A percentile compares a stretch with the other conserved stretches of the same genome.
Conservation (phyloP, 2,113 vertebrate species). For the Haemorhous mexicanus region DNA sequence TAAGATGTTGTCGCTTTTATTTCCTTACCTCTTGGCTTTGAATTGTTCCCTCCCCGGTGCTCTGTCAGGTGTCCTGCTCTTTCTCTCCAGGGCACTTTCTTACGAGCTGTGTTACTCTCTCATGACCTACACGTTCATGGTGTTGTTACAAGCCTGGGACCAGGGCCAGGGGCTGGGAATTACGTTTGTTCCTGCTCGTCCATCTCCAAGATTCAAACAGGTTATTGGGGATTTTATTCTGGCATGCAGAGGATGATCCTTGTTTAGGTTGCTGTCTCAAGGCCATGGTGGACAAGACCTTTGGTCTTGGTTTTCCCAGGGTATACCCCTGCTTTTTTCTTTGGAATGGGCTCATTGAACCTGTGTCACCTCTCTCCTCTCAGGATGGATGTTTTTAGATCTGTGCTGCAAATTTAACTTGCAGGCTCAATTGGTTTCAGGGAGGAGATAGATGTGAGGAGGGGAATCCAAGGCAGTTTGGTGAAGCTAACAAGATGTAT, state of each 20-base stretch:
- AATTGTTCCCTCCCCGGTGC: not conserved
- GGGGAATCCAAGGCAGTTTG: not conserved
- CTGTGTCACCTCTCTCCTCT: not conserved
- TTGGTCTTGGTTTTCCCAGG: not conserved
- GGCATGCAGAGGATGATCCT: accelerated
- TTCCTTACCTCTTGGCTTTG: not conserved
- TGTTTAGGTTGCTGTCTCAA: not conserved
- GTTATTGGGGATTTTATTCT: not conserved
- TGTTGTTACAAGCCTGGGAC: not conserved
- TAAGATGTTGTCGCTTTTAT: not conserved
- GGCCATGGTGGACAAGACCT: not conserved
- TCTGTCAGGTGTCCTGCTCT: not conserved
- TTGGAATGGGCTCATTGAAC: not conserved
- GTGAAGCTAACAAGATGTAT: not conserved
- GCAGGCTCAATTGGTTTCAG: not conserved
- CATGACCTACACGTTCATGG: accelerated
- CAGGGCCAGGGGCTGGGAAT: not conserved
- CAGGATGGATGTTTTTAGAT: not conserved
- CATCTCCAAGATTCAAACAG: not conserved
- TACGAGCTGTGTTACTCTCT: accelerated
- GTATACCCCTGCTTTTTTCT: not conserved
- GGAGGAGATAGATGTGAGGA: not conserved
- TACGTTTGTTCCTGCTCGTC: not conserved
- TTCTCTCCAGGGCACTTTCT: not conserved
- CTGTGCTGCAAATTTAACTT: not conserved